A percentile compares a stretch with the other conserved stretches of the same genome.
phyloP scores from a whole-genome alignment of 2,113 vertebrate species.

The Aphyosemion australe region DNA sequence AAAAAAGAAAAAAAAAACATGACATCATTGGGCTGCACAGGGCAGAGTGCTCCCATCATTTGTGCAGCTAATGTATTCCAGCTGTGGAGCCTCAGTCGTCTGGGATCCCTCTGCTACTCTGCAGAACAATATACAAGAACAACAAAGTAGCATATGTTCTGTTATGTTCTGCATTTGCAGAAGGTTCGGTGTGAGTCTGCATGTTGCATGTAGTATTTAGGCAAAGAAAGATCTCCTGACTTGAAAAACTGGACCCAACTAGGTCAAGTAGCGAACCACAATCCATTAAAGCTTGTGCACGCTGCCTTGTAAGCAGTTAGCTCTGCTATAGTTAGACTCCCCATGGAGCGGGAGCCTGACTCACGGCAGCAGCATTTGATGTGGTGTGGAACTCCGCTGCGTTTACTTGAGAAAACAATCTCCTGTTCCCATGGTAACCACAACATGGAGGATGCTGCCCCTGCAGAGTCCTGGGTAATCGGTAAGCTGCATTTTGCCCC shows the following conservation, averaged over 20 bases:
- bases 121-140: slow-evolving; percentile 14
- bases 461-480: slow-evolving; percentile 33
- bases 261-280: slow-evolving; percentile 56
- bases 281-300: slow-evolving; percentile 59
- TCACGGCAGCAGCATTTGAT: slow-evolving; percentile 68
- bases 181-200: slow-evolving; percentile 17
- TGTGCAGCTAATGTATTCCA: slow-evolving; percentile 68
- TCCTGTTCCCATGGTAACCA: slow-evolving; percentile 68
- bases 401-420: slow-evolving; percentile 69
- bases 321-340: slow-evolving; percentile 66
- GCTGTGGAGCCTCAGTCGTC: slow-evolving; percentile 47
- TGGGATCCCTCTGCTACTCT: slow-evolving; percentile 20
- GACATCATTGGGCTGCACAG: slow-evolving; percentile 63
- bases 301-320: slow-evolving; percentile 71
- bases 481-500: slow-evolving; percentile 32
- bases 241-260: slow-evolving; percentile 49
- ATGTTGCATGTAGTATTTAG: slow-evolving; percentile 36
- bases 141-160: slow-evolving; percentile 2
- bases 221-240: slow-evolving; percentile 48
- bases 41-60: slow-evolving; percentile 57
- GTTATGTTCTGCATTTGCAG: slow-evolving; percentile 7
- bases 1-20: slow-evolving; percentile 23
- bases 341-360: slow-evolving; percentile 65
- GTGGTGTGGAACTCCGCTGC: slow-evolving; percentile 54
- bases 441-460: slow-evolving; percentile 68